Evolutionary conservation across 1,140 invertebrate species (phyloP).

Genomic region (Aphis gossypii): DNA sequence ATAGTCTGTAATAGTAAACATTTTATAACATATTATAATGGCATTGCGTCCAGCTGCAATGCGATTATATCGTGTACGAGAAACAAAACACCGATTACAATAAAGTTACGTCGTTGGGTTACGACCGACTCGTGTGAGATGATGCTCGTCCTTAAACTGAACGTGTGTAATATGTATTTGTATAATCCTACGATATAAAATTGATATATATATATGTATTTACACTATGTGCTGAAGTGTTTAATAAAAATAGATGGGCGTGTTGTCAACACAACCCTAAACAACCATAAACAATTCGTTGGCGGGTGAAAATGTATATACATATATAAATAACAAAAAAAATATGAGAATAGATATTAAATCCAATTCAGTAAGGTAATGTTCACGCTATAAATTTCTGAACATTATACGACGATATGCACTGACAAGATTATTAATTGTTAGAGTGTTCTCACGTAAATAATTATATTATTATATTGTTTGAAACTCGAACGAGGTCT

Average conservation of each 20-base stretch:
- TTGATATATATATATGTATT: neutral
- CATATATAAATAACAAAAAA: neutral
- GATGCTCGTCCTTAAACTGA: neutral
- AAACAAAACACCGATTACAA: neutral
- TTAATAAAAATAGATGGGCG: neutral
- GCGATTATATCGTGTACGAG: neutral
- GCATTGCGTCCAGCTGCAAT: neutral
- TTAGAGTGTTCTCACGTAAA: neutral
- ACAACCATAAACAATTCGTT: neutral
- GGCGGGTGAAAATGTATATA: neutral
- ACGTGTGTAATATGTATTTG: neutral
- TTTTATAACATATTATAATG: neutral
- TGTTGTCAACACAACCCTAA: slow-evolving; percentile 6
- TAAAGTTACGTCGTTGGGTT: neutral
- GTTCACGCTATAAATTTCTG: neutral
- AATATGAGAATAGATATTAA: neutral
- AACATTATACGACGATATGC: neutral
- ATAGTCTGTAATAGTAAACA: neutral
- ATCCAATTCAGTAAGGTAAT: neutral
- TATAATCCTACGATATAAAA: neutral
- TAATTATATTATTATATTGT: neutral
- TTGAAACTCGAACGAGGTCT: slow-evolving; percentile 20
- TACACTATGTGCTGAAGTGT: neutral
- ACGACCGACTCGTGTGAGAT: neutral
- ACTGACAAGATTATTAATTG: neutral